These are phyloP conservation scores for Nothura maculosa DNA, from an alignment of 2,797 vertebrate species.

Conservation along the genomic window DNA sequence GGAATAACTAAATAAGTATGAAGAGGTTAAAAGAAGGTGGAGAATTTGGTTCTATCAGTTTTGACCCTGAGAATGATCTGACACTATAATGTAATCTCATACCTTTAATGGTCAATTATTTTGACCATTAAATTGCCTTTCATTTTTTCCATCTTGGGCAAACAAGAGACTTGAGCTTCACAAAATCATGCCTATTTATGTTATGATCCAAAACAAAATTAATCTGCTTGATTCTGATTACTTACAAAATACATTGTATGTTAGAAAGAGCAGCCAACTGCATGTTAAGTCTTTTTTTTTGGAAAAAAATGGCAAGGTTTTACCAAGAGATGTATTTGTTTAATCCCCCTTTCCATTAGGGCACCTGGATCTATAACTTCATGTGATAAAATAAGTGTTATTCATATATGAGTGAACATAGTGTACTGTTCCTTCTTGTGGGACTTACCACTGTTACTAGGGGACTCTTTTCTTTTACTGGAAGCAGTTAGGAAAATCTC, in stretches of 20 bases:
- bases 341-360: constrained; percentile 41
- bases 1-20: neutral
- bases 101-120: neutral
- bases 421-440: constrained; percentile 86
- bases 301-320: neutral
- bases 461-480: constrained; percentile 89
- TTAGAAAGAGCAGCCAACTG: neutral
- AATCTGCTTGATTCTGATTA: neutral
- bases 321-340: neutral
- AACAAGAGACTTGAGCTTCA: neutral
- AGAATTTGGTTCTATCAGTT: neutral
- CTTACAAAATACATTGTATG: neutral
- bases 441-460: constrained; percentile 83
- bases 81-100: neutral
- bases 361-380: constrained; percentile 75
- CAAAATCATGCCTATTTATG: neutral
- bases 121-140: neutral
- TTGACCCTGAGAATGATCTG: neutral
- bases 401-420: constrained; percentile 91
- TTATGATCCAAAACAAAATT: neutral
- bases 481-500: constrained; percentile 88
- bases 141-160: neutral
- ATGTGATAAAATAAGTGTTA: constrained; percentile 92
- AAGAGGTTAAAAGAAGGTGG: neutral
- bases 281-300: neutral